Evolutionary conservation across 2,113 vertebrate species (phyloP).

Genomic region (Arenaria interpres): DNA sequence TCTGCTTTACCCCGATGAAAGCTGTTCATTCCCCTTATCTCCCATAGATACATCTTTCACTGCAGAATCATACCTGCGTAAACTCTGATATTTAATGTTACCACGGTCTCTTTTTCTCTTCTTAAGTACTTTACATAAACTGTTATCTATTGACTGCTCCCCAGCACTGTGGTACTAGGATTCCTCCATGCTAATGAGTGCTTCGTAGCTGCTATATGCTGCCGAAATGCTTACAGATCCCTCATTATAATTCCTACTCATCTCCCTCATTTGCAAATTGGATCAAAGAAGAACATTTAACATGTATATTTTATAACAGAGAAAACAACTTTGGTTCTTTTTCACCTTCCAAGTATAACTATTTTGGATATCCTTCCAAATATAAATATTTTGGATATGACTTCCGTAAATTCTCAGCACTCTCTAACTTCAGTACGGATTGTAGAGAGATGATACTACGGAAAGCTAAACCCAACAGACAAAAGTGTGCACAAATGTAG

Average conservation of each 20-base stretch:
- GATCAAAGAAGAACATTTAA: not conserved
- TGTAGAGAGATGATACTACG: not conserved
- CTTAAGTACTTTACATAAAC: not conserved
- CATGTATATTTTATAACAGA: not conserved
- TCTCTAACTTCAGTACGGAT: not conserved
- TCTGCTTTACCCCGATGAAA: not conserved
- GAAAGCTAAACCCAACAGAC: not conserved
- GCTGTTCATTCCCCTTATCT: not conserved
- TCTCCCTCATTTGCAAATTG: not conserved
- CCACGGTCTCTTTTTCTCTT: not conserved
- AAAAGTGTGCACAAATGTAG: not conserved
- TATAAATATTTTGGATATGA: not conserved
- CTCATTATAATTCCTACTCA: not conserved
- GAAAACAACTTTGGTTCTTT: not conserved
- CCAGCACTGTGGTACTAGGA: not conserved
- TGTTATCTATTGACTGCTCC: not conserved
- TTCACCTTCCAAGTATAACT: not conserved
- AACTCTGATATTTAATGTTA: not conserved
- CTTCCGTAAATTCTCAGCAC: not conserved
- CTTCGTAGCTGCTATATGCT: not conserved
- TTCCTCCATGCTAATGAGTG: not conserved
- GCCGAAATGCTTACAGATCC: not conserved
- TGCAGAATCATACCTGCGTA: not conserved
- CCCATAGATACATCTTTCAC: not conserved
- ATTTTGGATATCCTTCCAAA: not conserved